Evolutionary conservation across 2,113 vertebrate genomes (phyloP).

Genomic region (Petroica traversi): DNA sequence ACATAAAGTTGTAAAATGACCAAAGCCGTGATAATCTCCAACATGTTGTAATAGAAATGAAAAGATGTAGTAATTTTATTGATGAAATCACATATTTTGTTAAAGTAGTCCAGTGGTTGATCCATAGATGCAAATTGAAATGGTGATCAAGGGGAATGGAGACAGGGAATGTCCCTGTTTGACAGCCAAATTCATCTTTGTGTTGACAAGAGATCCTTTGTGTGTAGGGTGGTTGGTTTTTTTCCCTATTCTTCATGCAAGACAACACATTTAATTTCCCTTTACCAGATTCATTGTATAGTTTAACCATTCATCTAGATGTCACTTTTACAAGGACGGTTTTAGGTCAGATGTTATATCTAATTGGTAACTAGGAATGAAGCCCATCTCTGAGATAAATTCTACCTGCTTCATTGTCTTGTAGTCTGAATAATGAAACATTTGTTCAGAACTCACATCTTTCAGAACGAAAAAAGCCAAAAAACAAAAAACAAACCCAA

Average conservation of each 20-base stretch:
- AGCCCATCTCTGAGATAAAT: not conserved
- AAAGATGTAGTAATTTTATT: not conserved
- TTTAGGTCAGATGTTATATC: not conserved
- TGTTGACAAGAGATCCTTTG: not conserved
- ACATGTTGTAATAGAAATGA: not conserved
- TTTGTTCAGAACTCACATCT: fast-evolving
- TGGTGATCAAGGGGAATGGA: not conserved
- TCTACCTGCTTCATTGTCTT: not conserved
- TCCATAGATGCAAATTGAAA: not conserved
- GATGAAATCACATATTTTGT: not conserved
- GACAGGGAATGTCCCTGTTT: not conserved
- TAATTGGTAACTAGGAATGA: not conserved
- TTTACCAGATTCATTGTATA: not conserved
- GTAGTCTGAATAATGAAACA: not conserved
- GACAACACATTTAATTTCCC: not conserved
- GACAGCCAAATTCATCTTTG: not conserved
- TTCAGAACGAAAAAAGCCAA: not conserved
- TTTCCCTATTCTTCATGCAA: not conserved
- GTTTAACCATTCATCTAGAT: not conserved
- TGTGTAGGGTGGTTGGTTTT: fast-evolving
- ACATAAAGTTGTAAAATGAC: not conserved
- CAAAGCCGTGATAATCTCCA: not conserved
- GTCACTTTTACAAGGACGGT: not conserved
- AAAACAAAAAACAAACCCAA: not conserved
- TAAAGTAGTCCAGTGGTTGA: not conserved